Evolutionary conservation across 2,797 vertebrate genomes (phyloP).

Genomic region (Percopsis omiscomaycus): DNA sequence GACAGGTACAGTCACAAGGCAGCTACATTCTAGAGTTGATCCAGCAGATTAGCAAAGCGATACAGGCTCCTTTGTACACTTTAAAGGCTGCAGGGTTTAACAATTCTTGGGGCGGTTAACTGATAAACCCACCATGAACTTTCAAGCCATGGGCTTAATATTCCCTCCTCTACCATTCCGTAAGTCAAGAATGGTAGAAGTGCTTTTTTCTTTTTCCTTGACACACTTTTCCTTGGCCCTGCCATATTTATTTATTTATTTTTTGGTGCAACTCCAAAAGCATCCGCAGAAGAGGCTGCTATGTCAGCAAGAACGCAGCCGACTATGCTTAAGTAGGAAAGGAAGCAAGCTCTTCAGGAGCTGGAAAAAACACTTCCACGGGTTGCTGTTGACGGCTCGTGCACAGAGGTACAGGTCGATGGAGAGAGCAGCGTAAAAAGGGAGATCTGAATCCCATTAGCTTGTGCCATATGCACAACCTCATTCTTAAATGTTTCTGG

Average conservation of each 20-base stretch:
- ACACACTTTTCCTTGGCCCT: conserved; percentile 61
- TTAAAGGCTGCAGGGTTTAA: neutral
- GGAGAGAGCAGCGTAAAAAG: conserved; percentile 9
- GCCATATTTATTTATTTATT: conserved; percentile 10
- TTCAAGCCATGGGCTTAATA: neutral
- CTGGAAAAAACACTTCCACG: conserved; percentile 54
- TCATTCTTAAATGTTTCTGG: conserved; percentile 51
- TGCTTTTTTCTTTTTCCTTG: conserved; percentile 49
- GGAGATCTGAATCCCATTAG: conserved; percentile 51
- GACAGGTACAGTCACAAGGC: neutral
- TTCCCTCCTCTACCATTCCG: conserved; percentile 1
- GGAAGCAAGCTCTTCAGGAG: conserved; percentile 39
- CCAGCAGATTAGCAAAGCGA: conserved; percentile 5
- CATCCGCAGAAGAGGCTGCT: conserved; percentile 60
- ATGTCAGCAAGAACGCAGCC: conserved; percentile 71
- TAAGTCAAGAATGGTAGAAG: conserved; percentile 17
- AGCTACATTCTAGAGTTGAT: neutral
- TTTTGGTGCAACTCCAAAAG: conserved; percentile 45
- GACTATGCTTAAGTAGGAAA: conserved; percentile 64
- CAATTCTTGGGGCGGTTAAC: neutral
- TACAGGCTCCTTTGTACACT: neutral
- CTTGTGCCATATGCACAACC: conserved; percentile 19
- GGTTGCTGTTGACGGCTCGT: conserved; percentile 42
- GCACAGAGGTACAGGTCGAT: conserved; percentile 3
- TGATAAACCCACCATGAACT: conserved; percentile 9